These are phyloP conservation scores for Anseranas semipalmata DNA, from an alignment of 2,113 vertebrate genomes.

Conservation along the genomic window DNA sequence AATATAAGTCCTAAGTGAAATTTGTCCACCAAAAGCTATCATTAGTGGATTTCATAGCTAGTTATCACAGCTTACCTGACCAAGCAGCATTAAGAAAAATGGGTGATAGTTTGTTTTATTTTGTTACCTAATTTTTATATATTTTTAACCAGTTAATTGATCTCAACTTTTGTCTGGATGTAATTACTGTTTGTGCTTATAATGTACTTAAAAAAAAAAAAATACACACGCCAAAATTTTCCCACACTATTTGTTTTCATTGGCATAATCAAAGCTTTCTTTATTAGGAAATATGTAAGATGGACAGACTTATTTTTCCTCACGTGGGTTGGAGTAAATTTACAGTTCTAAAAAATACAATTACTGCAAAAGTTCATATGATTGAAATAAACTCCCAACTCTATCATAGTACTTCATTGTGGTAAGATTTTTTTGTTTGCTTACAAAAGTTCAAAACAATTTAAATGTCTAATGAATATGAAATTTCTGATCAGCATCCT, in stretches of 20 bases:
- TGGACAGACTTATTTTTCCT: slow-evolving; percentile 34
- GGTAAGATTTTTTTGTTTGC: not conserved
- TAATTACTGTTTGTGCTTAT: slow-evolving; percentile 50
- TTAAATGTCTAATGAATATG: not conserved
- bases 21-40: not conserved
- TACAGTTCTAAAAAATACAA: not conserved
- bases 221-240: slow-evolving; percentile 34
- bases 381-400: not conserved
- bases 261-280: slow-evolving; percentile 32
- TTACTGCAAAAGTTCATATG: not conserved
- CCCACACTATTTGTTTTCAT: slow-evolving; percentile 61
- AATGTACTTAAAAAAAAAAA: slow-evolving; percentile 3
- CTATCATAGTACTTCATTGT: not conserved
- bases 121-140: not conserved
- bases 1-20: not conserved
- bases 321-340: not conserved
- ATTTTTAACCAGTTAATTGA: slow-evolving; percentile 10
- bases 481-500: not conserved
- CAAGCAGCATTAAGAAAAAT: not conserved
- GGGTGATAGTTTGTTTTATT: not conserved
- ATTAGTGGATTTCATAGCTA: not conserved
- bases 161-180: slow-evolving; percentile 16
- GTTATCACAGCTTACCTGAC: not conserved
- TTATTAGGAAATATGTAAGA: slow-evolving; percentile 43
- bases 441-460: not conserved